phyloP scores from a whole-genome alignment of 2,113 vertebrate species.

The Saccopteryx leptura region DNA sequence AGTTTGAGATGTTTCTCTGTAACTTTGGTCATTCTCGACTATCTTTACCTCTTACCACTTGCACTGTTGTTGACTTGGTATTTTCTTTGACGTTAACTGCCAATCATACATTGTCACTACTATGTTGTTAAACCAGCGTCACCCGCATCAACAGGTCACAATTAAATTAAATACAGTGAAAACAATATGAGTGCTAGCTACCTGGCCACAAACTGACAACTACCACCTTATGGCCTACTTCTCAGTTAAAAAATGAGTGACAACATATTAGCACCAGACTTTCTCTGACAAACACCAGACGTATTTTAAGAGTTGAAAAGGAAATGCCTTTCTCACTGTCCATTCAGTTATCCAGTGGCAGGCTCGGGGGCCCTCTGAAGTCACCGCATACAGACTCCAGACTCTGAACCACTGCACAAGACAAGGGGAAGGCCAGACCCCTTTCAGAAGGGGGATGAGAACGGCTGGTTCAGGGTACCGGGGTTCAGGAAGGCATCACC shows the following conservation, averaged over 20 bases:
- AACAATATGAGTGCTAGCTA: background rate
- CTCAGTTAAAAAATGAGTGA: background rate
- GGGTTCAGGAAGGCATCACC: background rate
- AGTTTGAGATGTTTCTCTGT: background rate
- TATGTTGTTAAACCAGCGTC: background rate
- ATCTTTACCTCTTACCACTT: background rate
- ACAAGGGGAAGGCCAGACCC: background rate
- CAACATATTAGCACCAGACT: background rate
- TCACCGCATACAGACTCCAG: background rate
- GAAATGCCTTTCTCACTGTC: background rate
- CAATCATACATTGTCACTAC: background rate
- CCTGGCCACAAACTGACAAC: background rate
- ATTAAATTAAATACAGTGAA: background rate
- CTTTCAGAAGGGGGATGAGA: background rate
- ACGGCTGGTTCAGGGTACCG: rapidly evolving
- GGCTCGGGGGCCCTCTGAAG: background rate
- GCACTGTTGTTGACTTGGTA: rapidly evolving
- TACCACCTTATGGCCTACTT: rapidly evolving
- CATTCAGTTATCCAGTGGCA: background rate
- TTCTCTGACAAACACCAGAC: background rate
- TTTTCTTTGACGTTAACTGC: background rate
- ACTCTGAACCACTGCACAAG: background rate
- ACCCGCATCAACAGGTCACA: background rate
- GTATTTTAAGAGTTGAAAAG: background rate
- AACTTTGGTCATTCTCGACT: background rate